Evolutionary conservation across 1,140 invertebrate genomes (phyloP), one percentile per base, ranked within the genome.

Genomic region (Microplitis mediator): DNA sequence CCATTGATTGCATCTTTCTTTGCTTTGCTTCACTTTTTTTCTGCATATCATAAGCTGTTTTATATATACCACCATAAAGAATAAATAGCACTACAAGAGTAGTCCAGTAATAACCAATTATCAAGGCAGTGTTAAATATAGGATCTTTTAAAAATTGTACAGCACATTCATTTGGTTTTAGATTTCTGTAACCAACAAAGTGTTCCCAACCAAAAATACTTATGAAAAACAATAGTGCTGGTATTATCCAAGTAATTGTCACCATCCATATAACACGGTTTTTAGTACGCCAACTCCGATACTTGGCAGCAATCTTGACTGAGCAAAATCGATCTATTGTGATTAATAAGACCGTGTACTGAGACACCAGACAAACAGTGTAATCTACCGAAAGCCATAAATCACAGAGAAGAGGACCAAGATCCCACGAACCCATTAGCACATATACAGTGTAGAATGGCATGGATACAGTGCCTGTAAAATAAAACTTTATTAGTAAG

Each of bases 201-300:
- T 97, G 95, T 83, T 99, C 97, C 97, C 98, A 99, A 35, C 98
- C 98, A 81, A 99, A 98, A 75, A 99, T 99, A 68, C 96, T 97
- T 67, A 97, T 97, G 84, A 99, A 99, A 86, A 99, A 99, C 3
- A 99, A 88, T 13, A 98, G 86, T 1, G 96, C 94, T 4, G 98
- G 98, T 71, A 99, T 94, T 39, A 99, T 95, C 98, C 98, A 99
- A 0, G 97, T 99, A 11, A 99, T 97, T 3, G 94, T 92, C 0
- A 98, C 93, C 91, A 98, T 97, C 90, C 93, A 96, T 50, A 97
- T 92, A 0, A 98, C 95, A 77, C 94, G 91, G 73, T 93, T 92
- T 79, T 98, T 97, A 0, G 98, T 99, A 58, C 98, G 89, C 98
- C 98, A 99, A 78, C 95, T 93, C 62, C 98, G 90, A 86, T 99